These are phyloP conservation scores for Drosophila rufa DNA, from an alignment of 1,140 invertebrate genomes.

Conservation along the genomic window DNA sequence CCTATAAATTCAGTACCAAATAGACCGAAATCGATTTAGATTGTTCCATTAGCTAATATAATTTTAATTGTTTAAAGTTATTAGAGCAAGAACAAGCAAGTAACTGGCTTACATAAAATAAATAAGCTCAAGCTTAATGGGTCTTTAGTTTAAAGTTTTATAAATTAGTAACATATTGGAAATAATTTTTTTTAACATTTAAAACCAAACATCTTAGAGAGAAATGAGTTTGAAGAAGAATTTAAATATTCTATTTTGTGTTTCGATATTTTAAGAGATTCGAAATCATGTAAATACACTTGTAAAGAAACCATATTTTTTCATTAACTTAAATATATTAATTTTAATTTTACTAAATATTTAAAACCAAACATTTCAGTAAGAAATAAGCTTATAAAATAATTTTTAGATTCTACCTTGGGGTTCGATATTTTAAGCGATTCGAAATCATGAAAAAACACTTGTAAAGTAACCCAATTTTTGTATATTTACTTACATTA, in stretches of 20 bases:
- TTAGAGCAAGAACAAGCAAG: neutral
- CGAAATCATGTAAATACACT: neutral
- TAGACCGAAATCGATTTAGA: neutral
- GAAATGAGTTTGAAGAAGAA: too few species aligned
- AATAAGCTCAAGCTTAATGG: neutral
- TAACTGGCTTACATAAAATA: neutral
- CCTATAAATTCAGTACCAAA: neutral
- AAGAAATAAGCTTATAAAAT: too few species aligned
- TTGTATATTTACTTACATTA: neutral
- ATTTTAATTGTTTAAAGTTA: neutral
- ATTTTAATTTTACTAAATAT: too few species aligned
- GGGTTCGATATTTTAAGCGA: accelerated
- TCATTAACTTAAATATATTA: too few species aligned
- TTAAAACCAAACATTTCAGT: too few species aligned
- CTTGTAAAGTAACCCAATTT: neutral
- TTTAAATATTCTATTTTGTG: too few species aligned
- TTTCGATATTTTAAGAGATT: too few species aligned
- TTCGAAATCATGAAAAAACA: neutral
- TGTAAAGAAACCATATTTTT: neutral
- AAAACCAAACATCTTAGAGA: too few species aligned
- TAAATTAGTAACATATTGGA: too few species aligned
- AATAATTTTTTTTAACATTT: too few species aligned
- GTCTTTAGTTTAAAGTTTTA: too few species aligned
- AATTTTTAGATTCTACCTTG: too few species aligned
- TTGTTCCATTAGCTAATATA: neutral